Conservation (phyloP, 2,888 invertebrate species). For the Nemotelus pantherinus region DNA sequence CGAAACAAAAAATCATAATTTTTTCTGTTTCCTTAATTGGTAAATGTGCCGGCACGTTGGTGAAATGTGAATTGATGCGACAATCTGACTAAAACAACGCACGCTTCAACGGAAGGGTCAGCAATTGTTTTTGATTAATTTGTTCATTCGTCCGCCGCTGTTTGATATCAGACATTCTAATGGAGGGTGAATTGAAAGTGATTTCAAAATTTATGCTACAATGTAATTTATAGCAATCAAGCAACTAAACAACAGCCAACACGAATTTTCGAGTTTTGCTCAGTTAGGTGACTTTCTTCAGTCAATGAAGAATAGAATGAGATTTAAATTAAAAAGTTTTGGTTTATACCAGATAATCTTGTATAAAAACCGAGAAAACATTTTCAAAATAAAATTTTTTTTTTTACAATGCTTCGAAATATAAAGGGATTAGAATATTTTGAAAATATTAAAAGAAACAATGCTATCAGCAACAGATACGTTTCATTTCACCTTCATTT, state of each 20-base stretch:
- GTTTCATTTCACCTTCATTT: too few species aligned
- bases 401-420: too few species aligned
- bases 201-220: conserved; percentile 41
- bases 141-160: conserved; percentile 40
- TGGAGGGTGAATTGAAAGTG: conserved; percentile 34
- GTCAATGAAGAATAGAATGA: too few species aligned
- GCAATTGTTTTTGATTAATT: conserved; percentile 44
- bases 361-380: too few species aligned
- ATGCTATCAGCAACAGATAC: too few species aligned
- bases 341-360: too few species aligned
- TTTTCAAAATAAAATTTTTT: too few species aligned
- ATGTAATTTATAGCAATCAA: conserved; percentile 35
- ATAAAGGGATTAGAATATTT: too few species aligned
- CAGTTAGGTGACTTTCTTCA: too few species aligned
- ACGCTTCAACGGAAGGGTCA: conserved; percentile 41
- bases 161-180: conserved; percentile 30
- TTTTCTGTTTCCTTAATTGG: conserved; percentile 36
- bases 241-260: not conserved
- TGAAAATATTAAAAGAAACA: too few species aligned
- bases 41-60: conserved; percentile 29
- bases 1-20: not conserved
- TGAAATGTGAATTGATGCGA: conserved; percentile 40
- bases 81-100: conserved; percentile 35
- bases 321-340: too few species aligned
- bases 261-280: not conserved